Base-by-base conservation (phyloP, 1,140 invertebrate species). In the Drosophila jambulina region DNA sequence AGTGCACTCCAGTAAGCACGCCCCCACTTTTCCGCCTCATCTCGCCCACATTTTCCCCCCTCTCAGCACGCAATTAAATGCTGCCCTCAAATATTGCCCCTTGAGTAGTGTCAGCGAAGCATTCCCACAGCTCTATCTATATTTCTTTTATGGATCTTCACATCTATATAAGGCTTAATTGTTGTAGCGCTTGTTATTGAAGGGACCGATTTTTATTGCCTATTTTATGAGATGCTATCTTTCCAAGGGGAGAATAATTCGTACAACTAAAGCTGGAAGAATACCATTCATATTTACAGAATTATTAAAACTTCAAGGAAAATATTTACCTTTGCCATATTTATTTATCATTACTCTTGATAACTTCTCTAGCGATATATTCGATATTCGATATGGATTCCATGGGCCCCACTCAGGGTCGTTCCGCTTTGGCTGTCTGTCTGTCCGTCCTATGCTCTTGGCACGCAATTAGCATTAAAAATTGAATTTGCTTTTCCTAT, bases 381-480 rank as follows among this genome's bases (percentile, higher is more conserved):
- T 76, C 36, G 64, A 77, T 68, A 77, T 46, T 53, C 48, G 21
- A 68, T 76, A 76, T 45, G 29, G 34, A 53, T 17, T 27, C 64
- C 49, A 63, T 29, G 61, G 51, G 51, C 34, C n/a, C 36, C 25
- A 19, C 23, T 71, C 81, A 83, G 60, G 76, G 80, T 83, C 80
- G 80, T 83, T 82, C 76, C 80, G 62, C 81, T 74, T 82, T 60
- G 74, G 57, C 62, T 65, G 40, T 54, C 38, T 38, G 54, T 25
- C 29, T 45, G 40, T 23, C 40, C 13, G 62, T 68, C 46, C 61
- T 43, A 65, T 76, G 75, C 75, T 75, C 75, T 83, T 81, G 74
- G 79, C 72, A 82, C 80, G 68, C 80, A 82, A 82, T 82, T 83
- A 84, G 77, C 80, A 84, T 84, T 84, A 60, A 82, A 83, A 83